A percentile compares a stretch with the other conserved stretches of the same genome.
Conservation (phyloP, 2,888 invertebrate species). For the Cheilosia pagana region DNA sequence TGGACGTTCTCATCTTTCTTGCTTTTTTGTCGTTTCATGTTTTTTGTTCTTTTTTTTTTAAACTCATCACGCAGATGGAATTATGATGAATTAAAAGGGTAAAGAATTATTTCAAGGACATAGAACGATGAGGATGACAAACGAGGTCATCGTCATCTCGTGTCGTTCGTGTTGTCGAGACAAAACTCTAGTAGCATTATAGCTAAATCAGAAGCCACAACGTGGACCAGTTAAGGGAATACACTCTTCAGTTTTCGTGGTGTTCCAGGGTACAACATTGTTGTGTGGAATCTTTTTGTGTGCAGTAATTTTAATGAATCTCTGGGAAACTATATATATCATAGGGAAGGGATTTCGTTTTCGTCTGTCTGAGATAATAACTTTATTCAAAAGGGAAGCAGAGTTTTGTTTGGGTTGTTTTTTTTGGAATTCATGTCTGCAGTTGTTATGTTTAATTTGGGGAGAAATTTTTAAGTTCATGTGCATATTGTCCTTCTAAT, state of each 20-base stretch:
- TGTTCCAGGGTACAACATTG: conserved; percentile 28
- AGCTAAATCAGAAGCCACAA: conserved; percentile 20
- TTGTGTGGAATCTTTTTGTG: conserved; percentile 5
- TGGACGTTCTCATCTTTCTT: conserved; percentile 30
- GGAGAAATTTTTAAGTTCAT: background rate
- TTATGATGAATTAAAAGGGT: conserved; percentile 74
- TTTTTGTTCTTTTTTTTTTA: conserved; percentile 6
- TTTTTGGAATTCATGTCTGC: background rate
- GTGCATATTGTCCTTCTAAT: too few relatives aligned
- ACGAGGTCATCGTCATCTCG: conserved; percentile 68
- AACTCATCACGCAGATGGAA: conserved; percentile 74
- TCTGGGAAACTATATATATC: conserved; percentile 31
- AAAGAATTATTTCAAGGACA: conserved; percentile 75
- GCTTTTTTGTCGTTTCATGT: too few relatives aligned
- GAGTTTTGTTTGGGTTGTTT: background rate
- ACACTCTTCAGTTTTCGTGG: conserved; percentile 32
- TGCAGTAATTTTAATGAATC: conserved; percentile 56
- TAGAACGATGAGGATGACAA: conserved; percentile 66
- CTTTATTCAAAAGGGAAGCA: conserved; percentile 37
- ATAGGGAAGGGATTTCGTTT: conserved; percentile 9
- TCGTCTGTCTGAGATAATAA: conserved; percentile 43
- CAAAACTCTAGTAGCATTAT: conserved; percentile 47
- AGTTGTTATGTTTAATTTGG: background rate
- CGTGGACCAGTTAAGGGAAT: conserved; percentile 8
- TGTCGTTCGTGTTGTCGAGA: conserved; percentile 28